Evolutionary conservation across 1,140 invertebrate genomes (phyloP).

Genomic region (Heliconius himera): DNA sequence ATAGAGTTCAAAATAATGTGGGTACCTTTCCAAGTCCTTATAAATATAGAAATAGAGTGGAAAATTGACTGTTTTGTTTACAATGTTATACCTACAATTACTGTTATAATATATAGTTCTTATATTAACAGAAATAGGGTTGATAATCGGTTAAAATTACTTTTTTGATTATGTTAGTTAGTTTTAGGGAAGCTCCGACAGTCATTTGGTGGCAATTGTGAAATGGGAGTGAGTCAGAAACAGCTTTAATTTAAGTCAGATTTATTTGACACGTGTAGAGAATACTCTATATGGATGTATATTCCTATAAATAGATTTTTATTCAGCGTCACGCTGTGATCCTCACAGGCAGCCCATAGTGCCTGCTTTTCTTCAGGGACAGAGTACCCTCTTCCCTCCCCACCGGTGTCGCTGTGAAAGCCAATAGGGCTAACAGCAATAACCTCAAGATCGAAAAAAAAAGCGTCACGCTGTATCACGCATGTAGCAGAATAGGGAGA

Average conservation of each 20-base stretch:
- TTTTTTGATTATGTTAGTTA: not conserved
- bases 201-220: constrained; percentile 25
- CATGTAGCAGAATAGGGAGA: not conserved
- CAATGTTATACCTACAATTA: not conserved
- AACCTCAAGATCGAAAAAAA: no score
- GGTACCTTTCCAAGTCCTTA: constrained; percentile 22
- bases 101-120: not conserved
- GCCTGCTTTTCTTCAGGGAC: no score
- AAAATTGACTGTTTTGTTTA: constrained; percentile 17
- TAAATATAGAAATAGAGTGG: constrained; percentile 18
- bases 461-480: not conserved
- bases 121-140: not conserved
- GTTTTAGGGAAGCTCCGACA: constrained; percentile 29
- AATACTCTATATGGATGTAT: not conserved
- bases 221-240: constrained; percentile 8
- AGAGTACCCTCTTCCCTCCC: no score
- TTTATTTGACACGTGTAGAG: not conserved
- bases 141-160: constrained; percentile 7
- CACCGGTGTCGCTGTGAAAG: no score
- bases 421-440: no score
- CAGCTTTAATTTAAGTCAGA: not conserved
- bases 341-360: no score
- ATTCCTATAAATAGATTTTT: no score
- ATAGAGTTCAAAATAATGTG: constrained; percentile 7
- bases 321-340: not conserved